Percentiles rank a stretch among this genome's conserved stretches.
phyloP scores from a whole-genome alignment of 2,113 vertebrate genomes.

The Rousettus leschenaultii region DNA sequence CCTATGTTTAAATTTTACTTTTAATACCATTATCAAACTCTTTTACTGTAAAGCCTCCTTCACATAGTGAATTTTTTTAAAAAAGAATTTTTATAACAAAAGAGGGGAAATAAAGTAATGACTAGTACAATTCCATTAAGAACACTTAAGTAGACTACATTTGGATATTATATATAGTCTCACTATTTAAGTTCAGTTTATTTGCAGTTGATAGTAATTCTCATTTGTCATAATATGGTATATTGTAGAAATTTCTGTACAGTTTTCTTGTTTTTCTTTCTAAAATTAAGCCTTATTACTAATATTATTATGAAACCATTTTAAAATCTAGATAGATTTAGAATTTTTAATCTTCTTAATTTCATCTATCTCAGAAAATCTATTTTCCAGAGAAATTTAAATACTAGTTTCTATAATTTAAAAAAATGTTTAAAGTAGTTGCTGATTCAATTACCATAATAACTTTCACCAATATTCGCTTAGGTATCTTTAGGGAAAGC shows the following conservation, averaged over 20 bases:
- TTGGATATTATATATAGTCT: neutral
- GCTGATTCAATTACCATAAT: slow-evolving; percentile 35
- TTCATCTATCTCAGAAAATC: neutral
- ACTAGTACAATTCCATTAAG: neutral
- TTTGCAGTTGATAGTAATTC: neutral
- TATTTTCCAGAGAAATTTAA: slow-evolving; percentile 5
- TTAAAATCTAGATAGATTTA: neutral
- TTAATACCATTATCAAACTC: neutral
- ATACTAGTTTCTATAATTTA: neutral
- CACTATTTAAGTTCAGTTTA: neutral
- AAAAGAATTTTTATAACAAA: neutral
- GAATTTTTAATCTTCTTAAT: neutral
- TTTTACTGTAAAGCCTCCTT: neutral
- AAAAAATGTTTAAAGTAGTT: slow-evolving; percentile 67
- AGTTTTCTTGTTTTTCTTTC: neutral
- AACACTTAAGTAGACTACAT: neutral
- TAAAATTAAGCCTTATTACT: neutral
- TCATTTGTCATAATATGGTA: neutral
- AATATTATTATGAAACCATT: neutral
- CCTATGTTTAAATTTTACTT: neutral
- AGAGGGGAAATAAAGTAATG: neutral
- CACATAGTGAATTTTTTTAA: neutral
- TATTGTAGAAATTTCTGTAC: neutral
- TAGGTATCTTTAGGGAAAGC: slow-evolving; percentile 46
- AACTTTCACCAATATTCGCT: slow-evolving; percentile 61